Conservation (phyloP, 2,797 vertebrate species). For the Philypnodon macrostomus region DNA sequence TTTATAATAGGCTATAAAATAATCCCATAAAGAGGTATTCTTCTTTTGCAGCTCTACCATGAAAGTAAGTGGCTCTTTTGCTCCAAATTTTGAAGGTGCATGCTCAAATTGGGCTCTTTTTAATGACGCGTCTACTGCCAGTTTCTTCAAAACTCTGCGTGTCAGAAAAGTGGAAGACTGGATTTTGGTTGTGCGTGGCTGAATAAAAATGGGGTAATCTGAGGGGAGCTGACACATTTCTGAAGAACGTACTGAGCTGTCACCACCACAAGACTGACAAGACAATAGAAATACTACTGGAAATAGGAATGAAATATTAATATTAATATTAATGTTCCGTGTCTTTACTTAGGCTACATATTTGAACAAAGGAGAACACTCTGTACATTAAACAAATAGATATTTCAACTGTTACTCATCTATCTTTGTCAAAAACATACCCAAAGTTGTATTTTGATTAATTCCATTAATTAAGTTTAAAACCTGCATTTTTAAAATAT, state of each 20-base stretch:
- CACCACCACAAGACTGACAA: not conserved
- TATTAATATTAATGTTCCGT: not conserved
- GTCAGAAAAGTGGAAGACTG: conserved; percentile 1
- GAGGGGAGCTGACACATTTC: not conserved
- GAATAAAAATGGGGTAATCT: not conserved
- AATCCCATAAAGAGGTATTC: not conserved
- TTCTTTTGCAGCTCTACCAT: not conserved
- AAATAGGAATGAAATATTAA: not conserved
- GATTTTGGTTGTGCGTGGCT: not conserved
- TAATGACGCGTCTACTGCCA: not conserved
- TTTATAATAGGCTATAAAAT: not conserved
- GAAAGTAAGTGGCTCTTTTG: not conserved
- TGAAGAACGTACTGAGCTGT: not conserved
- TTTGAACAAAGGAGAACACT: not conserved
- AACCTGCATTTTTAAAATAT: no score
- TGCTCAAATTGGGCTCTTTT: not conserved
- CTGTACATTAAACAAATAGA: no score
- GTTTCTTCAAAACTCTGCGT: not conserved
- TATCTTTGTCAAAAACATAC: no score
- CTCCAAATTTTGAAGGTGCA: not conserved
- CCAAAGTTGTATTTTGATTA: no score
- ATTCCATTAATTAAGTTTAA: no score
- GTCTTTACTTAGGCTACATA: not conserved
- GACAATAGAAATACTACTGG: not conserved
- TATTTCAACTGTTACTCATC: not conserved